phyloP scores from a whole-genome alignment of 2,888 invertebrate species.

The Hypomecis atomaria region DNA sequence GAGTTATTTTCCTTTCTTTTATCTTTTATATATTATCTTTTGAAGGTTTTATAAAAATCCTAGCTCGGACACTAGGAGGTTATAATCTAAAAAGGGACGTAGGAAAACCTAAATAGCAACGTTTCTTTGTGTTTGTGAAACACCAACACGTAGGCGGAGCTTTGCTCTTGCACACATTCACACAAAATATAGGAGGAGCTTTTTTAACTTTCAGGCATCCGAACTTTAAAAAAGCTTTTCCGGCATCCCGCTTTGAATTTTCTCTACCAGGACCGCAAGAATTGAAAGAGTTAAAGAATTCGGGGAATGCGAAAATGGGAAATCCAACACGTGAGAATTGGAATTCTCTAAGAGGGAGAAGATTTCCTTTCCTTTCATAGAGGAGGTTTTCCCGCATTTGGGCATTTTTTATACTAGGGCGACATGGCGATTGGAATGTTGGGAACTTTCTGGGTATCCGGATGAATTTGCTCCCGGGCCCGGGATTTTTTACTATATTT shows the following conservation, averaged over 20 bases:
- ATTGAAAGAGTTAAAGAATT: conserved; percentile 61
- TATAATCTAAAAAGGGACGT: conserved; percentile 45
- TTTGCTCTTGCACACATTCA: conserved; percentile 46
- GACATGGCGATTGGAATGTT: conserved; percentile 57
- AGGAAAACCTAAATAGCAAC: conserved; percentile 40
- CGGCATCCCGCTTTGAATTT: conserved; percentile 80
- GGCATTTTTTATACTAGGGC: conserved; percentile 78
- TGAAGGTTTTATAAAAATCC: conserved; percentile 63
- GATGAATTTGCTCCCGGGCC: conserved; percentile 9
- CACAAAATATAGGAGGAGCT: conserved; percentile 47
- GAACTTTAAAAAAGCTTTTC: conserved; percentile 78
- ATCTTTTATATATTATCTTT: conserved; percentile 35
- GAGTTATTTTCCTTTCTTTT: no score
- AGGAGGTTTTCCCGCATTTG: conserved; percentile 83
- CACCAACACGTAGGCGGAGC: conserved; percentile 48
- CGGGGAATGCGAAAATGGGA: conserved; percentile 58
- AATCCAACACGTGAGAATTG: conserved; percentile 12
- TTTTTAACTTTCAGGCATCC: conserved; percentile 66
- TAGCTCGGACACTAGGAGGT: conserved; percentile 60
- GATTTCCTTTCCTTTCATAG: conserved; percentile 62
- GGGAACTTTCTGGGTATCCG: conserved; percentile 12
- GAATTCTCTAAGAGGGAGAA: conserved; percentile 44
- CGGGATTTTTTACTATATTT: no score
- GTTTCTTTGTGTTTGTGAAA: conserved; percentile 44
- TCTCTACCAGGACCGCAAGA: conserved; percentile 69